Percentiles rank a stretch among this genome's conserved stretches.
Conservation (phyloP, 1,140 invertebrate genomes). For the Campodea augens region DNA sequence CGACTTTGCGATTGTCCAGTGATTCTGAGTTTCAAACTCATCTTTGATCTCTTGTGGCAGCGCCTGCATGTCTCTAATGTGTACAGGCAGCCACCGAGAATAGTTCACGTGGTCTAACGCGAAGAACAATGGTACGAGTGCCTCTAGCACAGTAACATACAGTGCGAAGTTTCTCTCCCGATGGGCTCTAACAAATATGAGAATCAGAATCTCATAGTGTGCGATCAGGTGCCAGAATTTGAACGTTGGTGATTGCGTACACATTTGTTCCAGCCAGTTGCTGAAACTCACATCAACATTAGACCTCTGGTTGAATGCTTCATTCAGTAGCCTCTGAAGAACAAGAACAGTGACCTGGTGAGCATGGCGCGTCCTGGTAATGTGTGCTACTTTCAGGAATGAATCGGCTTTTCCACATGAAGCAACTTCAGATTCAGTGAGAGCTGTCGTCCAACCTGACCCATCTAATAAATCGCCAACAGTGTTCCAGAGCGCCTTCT, state of each 20-base stretch:
- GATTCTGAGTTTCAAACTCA: too few relatives aligned
- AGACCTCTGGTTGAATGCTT: constrained; percentile 3
- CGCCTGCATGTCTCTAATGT: constrained; percentile 10
- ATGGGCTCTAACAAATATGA: constrained; percentile 5
- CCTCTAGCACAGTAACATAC: constrained; percentile 1
- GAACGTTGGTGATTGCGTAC: constrained; percentile 1
- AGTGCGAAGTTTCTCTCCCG: constrained; percentile 2
- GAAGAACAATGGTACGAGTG: constrained; percentile 5
- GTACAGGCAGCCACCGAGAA: constrained; percentile 12
- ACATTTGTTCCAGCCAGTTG: neutral
- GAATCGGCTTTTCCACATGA: constrained; percentile 9
- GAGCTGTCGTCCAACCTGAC: constrained; percentile 13
- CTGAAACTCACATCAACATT: neutral
- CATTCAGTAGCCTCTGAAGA: constrained; percentile 6
- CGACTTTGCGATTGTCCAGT: too few relatives aligned
- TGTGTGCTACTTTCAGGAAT: constrained; percentile 9
- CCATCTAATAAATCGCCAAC: constrained; percentile 14
- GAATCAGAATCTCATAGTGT: constrained; percentile 2
- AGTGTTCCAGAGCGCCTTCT: constrained; percentile 13
- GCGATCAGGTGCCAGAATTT: constrained; percentile 5
- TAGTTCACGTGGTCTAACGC: constrained; percentile 10
- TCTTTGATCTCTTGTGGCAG: too few relatives aligned
- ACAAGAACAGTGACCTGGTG: constrained; percentile 7
- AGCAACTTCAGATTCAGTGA: constrained; percentile 9
- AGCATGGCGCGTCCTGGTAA: constrained; percentile 10